Conservation (phyloP, 2,888 invertebrate species). For the Clepsis dumicolana region DNA sequence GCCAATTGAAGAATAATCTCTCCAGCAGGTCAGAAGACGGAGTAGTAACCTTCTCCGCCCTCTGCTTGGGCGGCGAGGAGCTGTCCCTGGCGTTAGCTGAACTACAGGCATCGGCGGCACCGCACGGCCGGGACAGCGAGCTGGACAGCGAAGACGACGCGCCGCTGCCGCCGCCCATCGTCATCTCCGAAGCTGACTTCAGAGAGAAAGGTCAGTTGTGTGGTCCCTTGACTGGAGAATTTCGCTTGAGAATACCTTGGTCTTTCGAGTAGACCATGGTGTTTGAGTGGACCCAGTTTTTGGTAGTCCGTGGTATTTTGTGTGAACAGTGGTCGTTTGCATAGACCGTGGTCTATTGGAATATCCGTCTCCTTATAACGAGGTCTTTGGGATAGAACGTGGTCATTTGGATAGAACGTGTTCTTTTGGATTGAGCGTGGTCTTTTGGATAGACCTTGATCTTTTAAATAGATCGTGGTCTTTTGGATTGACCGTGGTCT, state of each 20-base stretch:
- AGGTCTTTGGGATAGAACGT: too few relatives aligned
- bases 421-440: too few relatives aligned
- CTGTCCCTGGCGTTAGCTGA: constrained; percentile 51
- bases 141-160: constrained; percentile 51
- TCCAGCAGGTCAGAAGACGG: constrained; percentile 56
- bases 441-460: too few relatives aligned
- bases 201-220: constrained; percentile 71
- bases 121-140: constrained; percentile 51
- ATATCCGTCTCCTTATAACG: too few relatives aligned
- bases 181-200: constrained; percentile 82
- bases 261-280: background rate
- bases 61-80: constrained; percentile 60
- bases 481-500: background rate
- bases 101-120: constrained; percentile 19
- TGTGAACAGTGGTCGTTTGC: too few relatives aligned
- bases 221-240: background rate
- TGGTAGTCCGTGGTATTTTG: too few relatives aligned
- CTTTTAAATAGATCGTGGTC: too few relatives aligned
- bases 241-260: too few relatives aligned
- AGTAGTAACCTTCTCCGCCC: constrained; percentile 58
- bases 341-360: too few relatives aligned
- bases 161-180: constrained; percentile 66
- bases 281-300: too few relatives aligned
- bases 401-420: too few relatives aligned
- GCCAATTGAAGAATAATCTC: background rate